These are phyloP conservation scores for Elephantulus edwardii DNA, from an alignment of 2,113 vertebrate species.

Conservation along the genomic window DNA sequence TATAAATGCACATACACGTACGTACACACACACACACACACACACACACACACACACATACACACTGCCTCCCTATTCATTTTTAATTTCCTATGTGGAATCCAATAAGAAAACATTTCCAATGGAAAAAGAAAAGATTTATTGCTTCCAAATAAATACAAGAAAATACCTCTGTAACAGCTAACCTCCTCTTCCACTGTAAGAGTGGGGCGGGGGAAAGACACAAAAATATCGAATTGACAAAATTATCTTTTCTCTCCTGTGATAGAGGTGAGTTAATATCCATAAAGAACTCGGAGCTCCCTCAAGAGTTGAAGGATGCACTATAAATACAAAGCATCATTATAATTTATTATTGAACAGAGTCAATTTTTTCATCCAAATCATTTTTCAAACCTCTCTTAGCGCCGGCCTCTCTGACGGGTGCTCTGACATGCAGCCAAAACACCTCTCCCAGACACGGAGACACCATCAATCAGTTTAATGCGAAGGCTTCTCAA, in stretches of 20 bases:
- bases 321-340: conserved; percentile 48
- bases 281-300: conserved; percentile 24
- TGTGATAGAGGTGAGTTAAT: conserved; percentile 19
- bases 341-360: conserved; percentile 65
- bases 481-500: not conserved
- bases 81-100: conserved; percentile 61
- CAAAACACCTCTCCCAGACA: not conserved
- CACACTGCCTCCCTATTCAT: conserved; percentile 28
- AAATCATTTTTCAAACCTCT: conserved; percentile 41
- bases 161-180: conserved; percentile 29
- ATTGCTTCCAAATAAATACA: conserved; percentile 49
- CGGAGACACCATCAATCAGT: not conserved
- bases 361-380: conserved; percentile 44
- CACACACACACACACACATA: conserved; percentile 14
- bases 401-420: not conserved
- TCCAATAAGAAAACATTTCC: conserved; percentile 48
- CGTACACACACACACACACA: no score
- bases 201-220: not conserved
- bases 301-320: conserved; percentile 1
- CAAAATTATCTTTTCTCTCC: conserved; percentile 34
- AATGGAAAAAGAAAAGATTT: conserved; percentile 12
- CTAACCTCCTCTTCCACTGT: not conserved
- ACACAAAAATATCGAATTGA: conserved; percentile 21
- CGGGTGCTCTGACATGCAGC: conserved; percentile 3
- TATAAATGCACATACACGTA: conserved; percentile 42